phyloP scores from a whole-genome alignment of 2,113 vertebrate species.

The Pachycephala philippinensis region DNA sequence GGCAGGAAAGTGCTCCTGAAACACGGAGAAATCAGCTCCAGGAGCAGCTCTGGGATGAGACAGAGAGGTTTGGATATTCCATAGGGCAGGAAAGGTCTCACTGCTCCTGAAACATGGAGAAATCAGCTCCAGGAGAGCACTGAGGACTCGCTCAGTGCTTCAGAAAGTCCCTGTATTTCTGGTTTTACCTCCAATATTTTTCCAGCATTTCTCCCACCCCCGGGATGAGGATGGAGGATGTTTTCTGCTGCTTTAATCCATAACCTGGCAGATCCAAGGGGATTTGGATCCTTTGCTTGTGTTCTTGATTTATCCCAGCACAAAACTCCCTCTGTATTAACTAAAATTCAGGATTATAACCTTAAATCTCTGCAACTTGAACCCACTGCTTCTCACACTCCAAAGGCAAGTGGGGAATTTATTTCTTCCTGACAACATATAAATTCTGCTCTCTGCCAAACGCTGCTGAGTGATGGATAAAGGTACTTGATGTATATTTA shows the following conservation, averaged over 20 bases:
- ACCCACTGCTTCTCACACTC: not conserved
- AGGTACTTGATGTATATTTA: not conserved
- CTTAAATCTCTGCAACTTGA: not conserved
- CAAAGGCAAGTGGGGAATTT: not conserved
- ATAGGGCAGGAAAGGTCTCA: not conserved
- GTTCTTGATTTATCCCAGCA: not conserved
- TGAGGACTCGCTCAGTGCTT: not conserved
- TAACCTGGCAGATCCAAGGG: not conserved
- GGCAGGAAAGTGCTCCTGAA: no score
- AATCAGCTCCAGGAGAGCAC: not conserved
- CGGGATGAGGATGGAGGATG: not conserved
- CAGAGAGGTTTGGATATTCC: not conserved
- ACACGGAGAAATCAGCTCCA: no score
- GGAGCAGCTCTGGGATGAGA: accelerated
- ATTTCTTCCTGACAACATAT: not conserved
- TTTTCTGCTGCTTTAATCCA: not conserved
- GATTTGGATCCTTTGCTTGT: not conserved
- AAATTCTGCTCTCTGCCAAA: not conserved
- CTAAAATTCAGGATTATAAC: not conserved
- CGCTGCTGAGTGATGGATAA: not conserved
- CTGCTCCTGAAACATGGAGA: not conserved
- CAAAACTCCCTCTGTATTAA: not conserved
- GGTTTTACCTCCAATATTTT: accelerated
- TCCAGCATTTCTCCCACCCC: not conserved
- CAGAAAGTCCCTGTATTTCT: not conserved